Evolutionary conservation across 2,113 vertebrate genomes (phyloP), one percentile per base, ranked within the genome.

Genomic region (Papio anubis): DNA sequence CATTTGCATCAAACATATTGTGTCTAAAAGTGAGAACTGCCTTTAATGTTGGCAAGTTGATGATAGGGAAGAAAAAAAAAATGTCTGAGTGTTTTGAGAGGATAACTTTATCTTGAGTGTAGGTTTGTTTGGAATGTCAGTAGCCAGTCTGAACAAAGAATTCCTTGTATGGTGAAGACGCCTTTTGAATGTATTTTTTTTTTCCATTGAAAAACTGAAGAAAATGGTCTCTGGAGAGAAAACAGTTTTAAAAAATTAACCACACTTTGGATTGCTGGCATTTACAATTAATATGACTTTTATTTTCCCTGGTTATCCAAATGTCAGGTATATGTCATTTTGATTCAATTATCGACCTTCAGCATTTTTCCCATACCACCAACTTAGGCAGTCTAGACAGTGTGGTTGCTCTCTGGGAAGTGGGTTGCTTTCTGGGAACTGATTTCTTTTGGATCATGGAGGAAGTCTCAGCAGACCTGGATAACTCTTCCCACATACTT

Each of bases 401-500:
- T 98, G 97, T 10, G 7, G 57, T 96, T 95, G 70, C 83, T 94
- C 95, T 84, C 64, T 97, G 93, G 80, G 79, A 93, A 97, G 70
- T 38, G 16, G 81, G 68, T 92, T 85, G 96, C 50, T 96, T 98
- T 97, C 97, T 98, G 96, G 70, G 82, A 98, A 95, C 25, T 93
- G 61, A 87, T 92, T 88, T 73, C 72, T 94, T 96, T 96, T 94
- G 93, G 70, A 90, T 25, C 70, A 70, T 50, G 68, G 59, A 92
- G 85, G 70, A 95, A 95, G 92, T 97, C 96, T 98, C 97, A 97
- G 93, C 95, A 97, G 97, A 96, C 61, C 25, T 95, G 73, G 93
- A 43, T 91, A 76, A 81, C 85, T 81, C 66, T 96, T 75, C 82
- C 93, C 61, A 90, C 94, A 96, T n/a, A 72, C 81, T 61, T 92